phyloP scores from a whole-genome alignment of 2,888 invertebrate genomes.

The Hemaris fuciformis region DNA sequence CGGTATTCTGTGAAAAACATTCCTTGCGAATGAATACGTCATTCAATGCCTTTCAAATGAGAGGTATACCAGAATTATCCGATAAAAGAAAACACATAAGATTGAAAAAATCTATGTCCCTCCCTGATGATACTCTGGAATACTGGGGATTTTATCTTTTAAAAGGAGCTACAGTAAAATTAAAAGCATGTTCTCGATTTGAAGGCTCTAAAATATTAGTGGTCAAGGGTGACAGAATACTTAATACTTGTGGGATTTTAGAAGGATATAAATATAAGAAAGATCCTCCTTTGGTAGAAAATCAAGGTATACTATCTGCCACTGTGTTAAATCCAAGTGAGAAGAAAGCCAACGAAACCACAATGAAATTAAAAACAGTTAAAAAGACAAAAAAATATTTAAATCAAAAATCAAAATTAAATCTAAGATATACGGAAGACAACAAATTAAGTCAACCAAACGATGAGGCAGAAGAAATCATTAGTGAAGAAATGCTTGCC shows the following conservation, averaged over 20 bases:
- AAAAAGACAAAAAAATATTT: constrained; percentile 21
- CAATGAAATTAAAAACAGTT: neutral
- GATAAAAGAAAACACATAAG: constrained; percentile 87
- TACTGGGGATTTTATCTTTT: constrained; percentile 94
- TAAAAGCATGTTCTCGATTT: constrained; percentile 90
- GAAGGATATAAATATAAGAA: constrained; percentile 86
- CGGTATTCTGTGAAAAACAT: constrained; percentile 90
- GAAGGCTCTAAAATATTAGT: constrained; percentile 90
- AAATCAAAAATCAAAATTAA: constrained; percentile 12
- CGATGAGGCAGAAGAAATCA: constrained; percentile 14
- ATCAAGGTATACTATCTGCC: constrained; percentile 79
- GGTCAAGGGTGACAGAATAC: constrained; percentile 88
- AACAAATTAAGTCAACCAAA: constrained; percentile 11
- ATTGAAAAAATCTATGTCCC: constrained; percentile 89
- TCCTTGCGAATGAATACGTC: constrained; percentile 87
- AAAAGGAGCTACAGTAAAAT: constrained; percentile 87
- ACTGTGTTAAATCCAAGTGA: constrained; percentile 61
- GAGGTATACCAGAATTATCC: constrained; percentile 85
- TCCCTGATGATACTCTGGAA: constrained; percentile 92
- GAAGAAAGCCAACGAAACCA: constrained; percentile 25
- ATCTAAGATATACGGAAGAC: constrained; percentile 10
- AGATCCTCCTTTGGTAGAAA: constrained; percentile 81
- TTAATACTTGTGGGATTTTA: constrained; percentile 89
- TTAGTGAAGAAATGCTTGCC: constrained; percentile 21
- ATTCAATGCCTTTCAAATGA: constrained; percentile 88